A percentile compares a stretch with the other conserved stretches of the same genome.
Conservation (phyloP, 2,113 vertebrate species). For the Myotis davidii region DNA sequence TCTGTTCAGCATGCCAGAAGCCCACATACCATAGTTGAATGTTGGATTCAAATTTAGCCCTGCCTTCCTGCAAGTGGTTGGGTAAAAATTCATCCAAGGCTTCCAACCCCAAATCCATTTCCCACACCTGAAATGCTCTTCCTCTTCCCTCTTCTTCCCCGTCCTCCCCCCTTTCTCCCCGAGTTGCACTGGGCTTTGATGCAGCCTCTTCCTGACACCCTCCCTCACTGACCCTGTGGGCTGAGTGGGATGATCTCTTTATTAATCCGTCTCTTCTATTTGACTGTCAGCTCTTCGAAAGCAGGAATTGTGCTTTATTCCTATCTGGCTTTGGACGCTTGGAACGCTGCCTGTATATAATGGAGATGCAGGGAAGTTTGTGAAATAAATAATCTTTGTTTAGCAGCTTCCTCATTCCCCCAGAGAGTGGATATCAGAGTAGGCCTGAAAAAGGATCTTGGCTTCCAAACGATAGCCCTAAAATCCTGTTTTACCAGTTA, state of each 20-base stretch:
- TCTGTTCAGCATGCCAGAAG: fast-evolving
- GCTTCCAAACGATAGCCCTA: neutral
- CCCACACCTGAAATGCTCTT: neutral
- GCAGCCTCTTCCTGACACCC: neutral
- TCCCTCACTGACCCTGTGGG: neutral
- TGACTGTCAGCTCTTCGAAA: neutral
- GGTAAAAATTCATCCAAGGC: neutral
- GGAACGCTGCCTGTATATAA: neutral
- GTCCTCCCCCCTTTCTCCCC: neutral
- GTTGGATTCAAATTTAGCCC: too few species aligned
- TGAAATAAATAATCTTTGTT: neutral
- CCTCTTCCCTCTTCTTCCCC: neutral
- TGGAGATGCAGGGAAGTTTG: neutral
- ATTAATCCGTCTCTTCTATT: neutral
- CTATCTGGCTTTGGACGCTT: neutral
- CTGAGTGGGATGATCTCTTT: neutral
- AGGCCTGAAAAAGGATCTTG: neutral
- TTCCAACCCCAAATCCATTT: neutral
- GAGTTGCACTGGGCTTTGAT: neutral
- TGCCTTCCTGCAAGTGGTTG: neutral
- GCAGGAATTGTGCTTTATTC: neutral
- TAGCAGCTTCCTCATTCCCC: neutral
- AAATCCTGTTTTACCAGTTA: slow-evolving; percentile 13
- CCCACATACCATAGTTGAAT: fast-evolving
- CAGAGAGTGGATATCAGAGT: neutral